Conservation (phyloP, 2,113 vertebrate species). For the Rhodinocichla rosea region DNA sequence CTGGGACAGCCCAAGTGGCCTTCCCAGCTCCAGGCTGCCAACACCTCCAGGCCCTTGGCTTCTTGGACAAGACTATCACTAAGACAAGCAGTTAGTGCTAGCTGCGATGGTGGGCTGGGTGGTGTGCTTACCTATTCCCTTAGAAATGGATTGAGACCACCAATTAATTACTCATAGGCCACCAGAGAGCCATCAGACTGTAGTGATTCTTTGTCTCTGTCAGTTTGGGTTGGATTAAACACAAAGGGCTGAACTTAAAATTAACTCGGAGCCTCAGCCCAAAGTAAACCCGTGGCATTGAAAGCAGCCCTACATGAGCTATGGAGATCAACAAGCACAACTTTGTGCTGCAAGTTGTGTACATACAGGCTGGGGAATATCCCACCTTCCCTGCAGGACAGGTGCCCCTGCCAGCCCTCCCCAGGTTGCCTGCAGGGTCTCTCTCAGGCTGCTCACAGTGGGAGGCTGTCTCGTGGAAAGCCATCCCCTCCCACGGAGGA, state of each 20-base stretch:
- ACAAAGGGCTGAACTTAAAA: constrained; percentile 33
- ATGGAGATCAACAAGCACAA: constrained; percentile 45
- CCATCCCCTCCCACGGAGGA: neutral
- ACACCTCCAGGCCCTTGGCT: constrained; percentile 19
- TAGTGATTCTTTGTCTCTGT: constrained; percentile 41
- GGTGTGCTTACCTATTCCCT: neutral
- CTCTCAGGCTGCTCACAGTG: neutral
- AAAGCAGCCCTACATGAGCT: constrained; percentile 27
- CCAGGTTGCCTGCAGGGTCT: neutral
- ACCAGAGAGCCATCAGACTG: constrained; percentile 47
- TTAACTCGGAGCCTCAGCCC: constrained; percentile 29
- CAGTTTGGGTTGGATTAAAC: constrained; percentile 56
- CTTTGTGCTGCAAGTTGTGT: constrained; percentile 50
- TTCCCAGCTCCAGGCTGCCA: constrained; percentile 29
- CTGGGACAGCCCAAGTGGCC: constrained; percentile 40
- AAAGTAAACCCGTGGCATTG: constrained; percentile 53
- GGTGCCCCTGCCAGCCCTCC: constrained; percentile 52
- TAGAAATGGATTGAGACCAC: constrained; percentile 37
- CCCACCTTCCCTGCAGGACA: neutral
- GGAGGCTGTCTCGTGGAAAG: neutral
- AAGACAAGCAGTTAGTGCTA: neutral
- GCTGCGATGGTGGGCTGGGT: constrained; percentile 5
- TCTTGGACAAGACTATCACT: neutral
- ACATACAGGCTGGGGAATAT: neutral
- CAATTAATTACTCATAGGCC: constrained; percentile 62